Evolutionary conservation across 2,797 vertebrate species (phyloP).

Genomic region (Setipinna tenuifilis): DNA sequence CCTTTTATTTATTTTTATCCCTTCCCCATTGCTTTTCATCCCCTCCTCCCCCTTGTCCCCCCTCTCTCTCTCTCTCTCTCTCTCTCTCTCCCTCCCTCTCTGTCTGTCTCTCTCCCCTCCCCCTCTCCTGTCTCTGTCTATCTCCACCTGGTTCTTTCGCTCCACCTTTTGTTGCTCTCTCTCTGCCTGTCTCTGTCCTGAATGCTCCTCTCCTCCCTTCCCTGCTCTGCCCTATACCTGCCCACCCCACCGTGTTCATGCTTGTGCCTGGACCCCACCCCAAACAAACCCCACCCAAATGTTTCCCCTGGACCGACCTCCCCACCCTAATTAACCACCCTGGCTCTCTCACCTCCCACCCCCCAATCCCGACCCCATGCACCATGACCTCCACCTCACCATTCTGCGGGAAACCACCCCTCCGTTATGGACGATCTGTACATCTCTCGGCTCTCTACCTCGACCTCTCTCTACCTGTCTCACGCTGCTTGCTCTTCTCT

Average conservation of each 20-base stretch:
- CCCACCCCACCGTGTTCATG: conserved; percentile 80
- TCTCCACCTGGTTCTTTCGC: too few relatives aligned
- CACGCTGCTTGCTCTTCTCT: conserved; percentile 98
- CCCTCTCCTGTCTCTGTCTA: conserved; percentile 42
- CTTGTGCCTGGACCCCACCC: conserved; percentile 83
- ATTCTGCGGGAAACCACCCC: conserved; percentile 97
- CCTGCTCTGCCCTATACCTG: conserved; percentile 32
- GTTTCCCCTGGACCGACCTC: conserved; percentile 75
- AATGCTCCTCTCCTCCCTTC: conserved; percentile 51
- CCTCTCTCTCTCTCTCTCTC: conserved; percentile 46
- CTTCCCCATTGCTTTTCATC: conserved; percentile 52
- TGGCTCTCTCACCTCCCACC: conserved; percentile 76
- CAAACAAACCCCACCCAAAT: conserved; percentile 64
- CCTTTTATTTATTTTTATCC: conserved; percentile 39
- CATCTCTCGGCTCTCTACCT: conserved; percentile 93
- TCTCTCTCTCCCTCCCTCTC: conserved; percentile 47
- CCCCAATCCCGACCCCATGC: conserved; percentile 77
- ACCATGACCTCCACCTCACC: conserved; percentile 88
- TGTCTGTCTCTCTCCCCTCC: conserved; percentile 49
- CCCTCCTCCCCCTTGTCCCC: conserved; percentile 57
- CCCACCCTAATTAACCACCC: conserved; percentile 93
- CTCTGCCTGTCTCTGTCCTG: not conserved
- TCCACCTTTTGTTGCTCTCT: not conserved
- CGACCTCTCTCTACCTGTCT: conserved; percentile 97
- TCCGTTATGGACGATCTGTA: conserved; percentile 99